A percentile compares a stretch with the other conserved stretches of the same genome.
Conservation (phyloP, 2,113 vertebrate genomes). For the Solea solea region DNA sequence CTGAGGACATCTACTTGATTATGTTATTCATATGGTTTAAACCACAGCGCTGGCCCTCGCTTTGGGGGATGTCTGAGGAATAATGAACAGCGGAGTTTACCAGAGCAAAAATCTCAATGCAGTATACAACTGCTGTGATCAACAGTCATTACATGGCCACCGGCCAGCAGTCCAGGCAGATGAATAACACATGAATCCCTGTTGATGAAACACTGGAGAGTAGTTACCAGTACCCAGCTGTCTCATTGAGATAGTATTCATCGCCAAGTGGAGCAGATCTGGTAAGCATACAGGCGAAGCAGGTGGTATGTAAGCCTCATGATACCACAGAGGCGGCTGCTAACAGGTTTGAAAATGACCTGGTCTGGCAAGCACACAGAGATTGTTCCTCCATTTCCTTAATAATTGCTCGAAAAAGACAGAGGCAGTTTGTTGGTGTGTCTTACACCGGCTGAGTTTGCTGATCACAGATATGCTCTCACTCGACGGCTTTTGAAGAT, state of each 20-base stretch:
- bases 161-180: slow-evolving; percentile 65
- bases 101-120: slow-evolving; percentile 64
- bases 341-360: slow-evolving; percentile 72
- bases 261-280: slow-evolving; percentile 65
- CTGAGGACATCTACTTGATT: slow-evolving; percentile 64
- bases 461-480: slow-evolving; percentile 63
- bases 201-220: slow-evolving; percentile 80
- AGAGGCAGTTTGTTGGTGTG: slow-evolving; percentile 62
- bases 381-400: slow-evolving; percentile 69
- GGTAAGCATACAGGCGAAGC: slow-evolving; percentile 64
- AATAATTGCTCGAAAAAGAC: slow-evolving; percentile 75
- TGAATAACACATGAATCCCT: slow-evolving; percentile 78
- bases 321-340: slow-evolving; percentile 48
- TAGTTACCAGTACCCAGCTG: slow-evolving; percentile 77
- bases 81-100: slow-evolving; percentile 62
- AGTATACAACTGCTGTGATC: slow-evolving; percentile 69
- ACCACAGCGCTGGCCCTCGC: slow-evolving; percentile 37
- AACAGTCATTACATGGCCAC: slow-evolving; percentile 73
- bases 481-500: slow-evolving; percentile 51
- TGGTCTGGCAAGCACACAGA: slow-evolving; percentile 42
- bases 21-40: slow-evolving; percentile 66
- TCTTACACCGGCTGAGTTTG: slow-evolving; percentile 56
- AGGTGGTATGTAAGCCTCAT: slow-evolving; percentile 64
- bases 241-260: slow-evolving; percentile 72
- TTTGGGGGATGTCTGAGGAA: slow-evolving; percentile 54